These are phyloP conservation scores for Panorpa germanica DNA, from an alignment of 2,888 invertebrate genomes.

Conservation along the genomic window DNA sequence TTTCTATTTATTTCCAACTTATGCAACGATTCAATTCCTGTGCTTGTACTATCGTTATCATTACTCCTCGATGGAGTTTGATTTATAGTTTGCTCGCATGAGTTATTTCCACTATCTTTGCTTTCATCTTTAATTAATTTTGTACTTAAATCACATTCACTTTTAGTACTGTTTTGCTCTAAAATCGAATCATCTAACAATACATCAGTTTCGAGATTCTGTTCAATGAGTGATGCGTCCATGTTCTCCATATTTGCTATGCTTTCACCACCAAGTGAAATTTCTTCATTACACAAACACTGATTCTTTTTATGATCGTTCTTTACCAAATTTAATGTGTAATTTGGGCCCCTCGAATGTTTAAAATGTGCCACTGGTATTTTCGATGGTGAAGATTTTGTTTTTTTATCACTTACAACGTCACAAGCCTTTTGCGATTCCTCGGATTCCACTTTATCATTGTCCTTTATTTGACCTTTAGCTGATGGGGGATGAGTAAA, in stretches of 20 bases:
- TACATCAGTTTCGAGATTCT: no score
- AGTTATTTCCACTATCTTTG: no score
- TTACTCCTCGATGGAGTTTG: constrained; percentile 8
- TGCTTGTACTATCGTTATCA: constrained; percentile 1
- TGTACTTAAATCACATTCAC: no score
- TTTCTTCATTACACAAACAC: constrained; percentile 19
- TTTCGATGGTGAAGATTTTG: constrained; percentile 3
- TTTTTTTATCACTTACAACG: constrained; percentile 16
- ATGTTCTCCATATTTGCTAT: no score
- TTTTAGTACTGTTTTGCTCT: no score
- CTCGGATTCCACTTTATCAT: constrained; percentile 11
- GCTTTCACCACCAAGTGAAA: no score
- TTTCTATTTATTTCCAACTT: constrained; percentile 9
- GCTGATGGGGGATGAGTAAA: constrained; percentile 23
- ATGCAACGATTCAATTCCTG: constrained; percentile 13
- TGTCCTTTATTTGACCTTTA: constrained; percentile 1
- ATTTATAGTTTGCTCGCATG: no score
- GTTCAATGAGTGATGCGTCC: no score
- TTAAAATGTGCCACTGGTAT: constrained; percentile 8
- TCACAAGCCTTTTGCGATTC: constrained; percentile 14
- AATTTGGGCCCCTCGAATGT: constrained; percentile 13
- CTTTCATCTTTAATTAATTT: no score
- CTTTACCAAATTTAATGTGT: constrained; percentile 11
- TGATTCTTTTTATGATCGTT: constrained; percentile 19
- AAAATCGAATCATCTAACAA: no score